Conservation (phyloP, 2,797 vertebrate genomes). For the Micropoecilia bifurca region DNA sequence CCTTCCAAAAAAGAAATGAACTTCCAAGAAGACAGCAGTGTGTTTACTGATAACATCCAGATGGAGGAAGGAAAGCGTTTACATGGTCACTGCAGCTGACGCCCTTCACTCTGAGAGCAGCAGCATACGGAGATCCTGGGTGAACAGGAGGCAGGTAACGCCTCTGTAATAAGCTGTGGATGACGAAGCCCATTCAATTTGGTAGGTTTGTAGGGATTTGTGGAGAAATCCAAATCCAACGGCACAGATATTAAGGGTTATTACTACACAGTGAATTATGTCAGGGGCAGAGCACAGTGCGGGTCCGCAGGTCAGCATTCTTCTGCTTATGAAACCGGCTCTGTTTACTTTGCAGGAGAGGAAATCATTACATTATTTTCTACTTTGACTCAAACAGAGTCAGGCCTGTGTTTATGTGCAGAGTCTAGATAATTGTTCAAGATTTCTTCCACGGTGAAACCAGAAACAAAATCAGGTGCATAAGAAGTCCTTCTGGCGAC, state of each 20-base stretch:
- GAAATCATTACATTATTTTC: slow-evolving; percentile 28
- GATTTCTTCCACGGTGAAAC: background rate
- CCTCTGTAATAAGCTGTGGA: slow-evolving; percentile 45
- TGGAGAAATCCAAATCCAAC: slow-evolving; percentile 58
- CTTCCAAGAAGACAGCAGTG: background rate
- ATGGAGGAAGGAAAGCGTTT: slow-evolving; percentile 17
- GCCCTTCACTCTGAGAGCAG: slow-evolving; percentile 24
- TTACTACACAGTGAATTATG: slow-evolving; percentile 24
- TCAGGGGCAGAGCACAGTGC: slow-evolving; percentile 27
- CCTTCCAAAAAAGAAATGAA: background rate
- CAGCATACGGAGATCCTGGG: slow-evolving; percentile 9
- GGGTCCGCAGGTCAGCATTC: slow-evolving; percentile 44
- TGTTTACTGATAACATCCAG: slow-evolving; percentile 9
- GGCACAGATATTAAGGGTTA: slow-evolving; percentile 47
- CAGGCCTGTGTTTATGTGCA: background rate
- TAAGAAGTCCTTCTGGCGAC: slow-evolving; percentile 27
- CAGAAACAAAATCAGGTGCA: slow-evolving; percentile 35
- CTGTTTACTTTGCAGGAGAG: slow-evolving; percentile 34
- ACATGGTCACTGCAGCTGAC: slow-evolving; percentile 36
- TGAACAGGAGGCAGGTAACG: slow-evolving; percentile 36
- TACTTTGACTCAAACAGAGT: slow-evolving; percentile 18
- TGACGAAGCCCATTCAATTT: slow-evolving; percentile 48
- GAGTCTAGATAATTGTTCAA: background rate
- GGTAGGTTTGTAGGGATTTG: slow-evolving; percentile 64
- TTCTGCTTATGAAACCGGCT: slow-evolving; percentile 46